Evolutionary conservation across 2,113 vertebrate genomes (phyloP), one percentile per base, ranked within the genome.

Genomic region (Hassar affinis): DNA sequence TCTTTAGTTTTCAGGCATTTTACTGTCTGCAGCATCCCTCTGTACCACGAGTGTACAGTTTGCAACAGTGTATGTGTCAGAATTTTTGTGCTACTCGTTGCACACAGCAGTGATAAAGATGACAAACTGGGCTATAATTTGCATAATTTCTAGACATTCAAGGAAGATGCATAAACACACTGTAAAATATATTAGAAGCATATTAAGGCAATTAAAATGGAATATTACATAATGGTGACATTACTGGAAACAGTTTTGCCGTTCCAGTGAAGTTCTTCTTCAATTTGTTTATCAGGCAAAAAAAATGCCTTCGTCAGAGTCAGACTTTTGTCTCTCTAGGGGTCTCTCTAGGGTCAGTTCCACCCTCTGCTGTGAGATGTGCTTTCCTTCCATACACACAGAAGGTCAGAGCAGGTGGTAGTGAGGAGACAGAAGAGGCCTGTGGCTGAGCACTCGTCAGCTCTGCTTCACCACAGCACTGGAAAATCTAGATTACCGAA

Each of bases 401-500:
- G 85, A 62, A 51, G 22, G 51, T 72, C 75, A 82, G 79, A 61
- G 81, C 62, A 77, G 54, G 64, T 56, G 42, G 59, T 49, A 56
- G 80, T 79, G 69, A 75, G n/a, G 22, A 61, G 78, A n/a, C 42
- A 59, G 59, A 56, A 61, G 38, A 80, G 57, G 47, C 38, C 49
- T 14, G 30, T 20, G 56, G 38, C 42, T 25, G 11, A 45, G 33
- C 1, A 4, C 11, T 51, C 56, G 35, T n/a, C 64, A 11, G n/a
- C 38, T 81, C 85, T 85, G 82, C 80, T 91, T 98, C 93, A 99
- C 97, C 97, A 99, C 85, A 99, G 93, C 52, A 95, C 85, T 17
- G 96, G 95, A 84, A 92, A 96, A 86, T 98, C 96, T 85, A 96
- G 79, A 89, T 94, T 96, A 89, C 92, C 91, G 89, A 99, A 98